phyloP scores from a whole-genome alignment of 2,888 invertebrate genomes.

The Aphidoletes aphidimyza region DNA sequence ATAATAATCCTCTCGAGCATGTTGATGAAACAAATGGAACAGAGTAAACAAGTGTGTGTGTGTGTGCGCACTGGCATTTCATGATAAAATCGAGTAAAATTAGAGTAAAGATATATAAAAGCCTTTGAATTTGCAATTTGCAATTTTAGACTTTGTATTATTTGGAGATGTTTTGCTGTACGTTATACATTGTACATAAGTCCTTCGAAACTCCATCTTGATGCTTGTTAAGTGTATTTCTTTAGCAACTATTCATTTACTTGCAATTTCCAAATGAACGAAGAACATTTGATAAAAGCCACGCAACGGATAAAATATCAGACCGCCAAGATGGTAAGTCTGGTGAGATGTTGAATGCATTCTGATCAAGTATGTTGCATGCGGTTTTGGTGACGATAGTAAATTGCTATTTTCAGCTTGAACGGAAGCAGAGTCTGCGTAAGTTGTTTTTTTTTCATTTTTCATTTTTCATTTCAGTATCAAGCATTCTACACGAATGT shows the following conservation, averaged over 20 bases:
- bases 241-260: slow-evolving; percentile 19
- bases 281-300: neutral
- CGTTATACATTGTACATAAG: no score
- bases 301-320: neutral
- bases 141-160: slow-evolving; percentile 39
- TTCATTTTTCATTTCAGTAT: no score
- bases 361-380: neutral
- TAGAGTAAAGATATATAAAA: slow-evolving; percentile 17
- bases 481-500: neutral
- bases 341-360: no score
- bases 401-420: neutral
- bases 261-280: neutral
- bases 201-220: neutral
- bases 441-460: neutral
- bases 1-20: slow-evolving; percentile 18
- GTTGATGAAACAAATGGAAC: slow-evolving; percentile 37
- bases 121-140: slow-evolving; percentile 16
- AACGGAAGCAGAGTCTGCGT: neutral
- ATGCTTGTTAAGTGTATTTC: neutral
- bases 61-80: no score
- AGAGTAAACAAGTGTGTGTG: neutral
- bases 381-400: neutral
- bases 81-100: neutral
- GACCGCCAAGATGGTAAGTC: no score
- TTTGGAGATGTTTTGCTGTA: neutral